phyloP scores from a whole-genome alignment of 2,888 invertebrate genomes.

The Calliopum simillimum region DNA sequence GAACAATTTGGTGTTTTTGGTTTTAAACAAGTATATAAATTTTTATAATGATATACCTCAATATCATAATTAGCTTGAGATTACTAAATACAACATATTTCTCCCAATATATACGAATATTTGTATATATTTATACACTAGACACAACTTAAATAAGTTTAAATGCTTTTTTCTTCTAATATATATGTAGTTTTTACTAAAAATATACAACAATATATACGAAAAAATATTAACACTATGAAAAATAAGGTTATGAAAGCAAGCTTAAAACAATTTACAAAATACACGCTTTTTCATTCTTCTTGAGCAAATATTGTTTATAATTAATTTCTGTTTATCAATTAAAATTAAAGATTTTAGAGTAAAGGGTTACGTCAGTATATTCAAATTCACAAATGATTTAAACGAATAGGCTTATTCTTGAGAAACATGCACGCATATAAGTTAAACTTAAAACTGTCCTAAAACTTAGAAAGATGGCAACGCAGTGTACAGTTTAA shows the following conservation, averaged over 20 bases:
- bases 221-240: conserved; percentile 2
- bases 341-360: neutral
- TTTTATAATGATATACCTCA: conserved; percentile 1
- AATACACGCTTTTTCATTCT: conserved; percentile 2
- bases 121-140: conserved; percentile 11
- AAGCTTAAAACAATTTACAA: conserved; percentile 13
- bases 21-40: conserved; percentile 2
- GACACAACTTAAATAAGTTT: conserved; percentile 24
- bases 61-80: neutral
- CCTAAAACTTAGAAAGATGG: too few relatives aligned
- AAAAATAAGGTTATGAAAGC: neutral
- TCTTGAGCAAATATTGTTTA: too few relatives aligned
- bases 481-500: too few relatives aligned
- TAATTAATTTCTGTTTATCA: too few relatives aligned
- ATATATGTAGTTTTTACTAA: neutral
- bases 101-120: conserved; percentile 10
- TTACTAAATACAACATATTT: conserved; percentile 19
- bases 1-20: conserved; percentile 19
- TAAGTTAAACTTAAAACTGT: too few relatives aligned
- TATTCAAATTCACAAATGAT: neutral
- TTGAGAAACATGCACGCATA: too few relatives aligned
- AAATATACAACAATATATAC: conserved; percentile 20
- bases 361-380: neutral
- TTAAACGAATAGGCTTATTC: neutral
- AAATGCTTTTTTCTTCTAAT: conserved; percentile 21